These are phyloP conservation scores for Idaea straminata DNA, from an alignment of 2,888 invertebrate genomes.

Conservation along the genomic window DNA sequence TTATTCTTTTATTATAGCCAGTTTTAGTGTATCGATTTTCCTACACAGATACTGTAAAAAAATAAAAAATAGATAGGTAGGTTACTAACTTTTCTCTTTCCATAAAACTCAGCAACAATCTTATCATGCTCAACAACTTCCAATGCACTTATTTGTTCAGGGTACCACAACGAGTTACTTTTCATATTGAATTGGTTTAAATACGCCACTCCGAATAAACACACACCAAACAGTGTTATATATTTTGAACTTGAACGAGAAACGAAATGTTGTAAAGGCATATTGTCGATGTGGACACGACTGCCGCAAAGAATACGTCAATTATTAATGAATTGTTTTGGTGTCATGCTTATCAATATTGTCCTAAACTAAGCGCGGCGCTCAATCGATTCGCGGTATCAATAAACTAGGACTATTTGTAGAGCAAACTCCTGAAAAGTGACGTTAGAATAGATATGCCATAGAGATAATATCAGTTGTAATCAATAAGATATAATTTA, in stretches of 20 bases:
- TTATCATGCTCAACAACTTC: neutral
- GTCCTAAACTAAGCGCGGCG: neutral
- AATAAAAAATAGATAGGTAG: no score
- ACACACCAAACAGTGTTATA: neutral
- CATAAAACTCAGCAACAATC: slow-evolving; percentile 34
- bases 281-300: slow-evolving; percentile 11
- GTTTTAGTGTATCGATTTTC: no score
- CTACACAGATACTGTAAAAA: no score
- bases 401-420: neutral
- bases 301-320: neutral
- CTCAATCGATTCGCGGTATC: neutral
- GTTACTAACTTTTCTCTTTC: slow-evolving; percentile 38
- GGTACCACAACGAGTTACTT: neutral
- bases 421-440: neutral
- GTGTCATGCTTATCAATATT: neutral
- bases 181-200: neutral
- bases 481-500: neutral
- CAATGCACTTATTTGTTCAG: neutral
- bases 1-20: no score
- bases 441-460: neutral
- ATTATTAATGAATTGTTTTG: neutral
- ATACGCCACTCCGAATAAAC: neutral
- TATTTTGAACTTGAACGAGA: neutral
- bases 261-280: neutral
- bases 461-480: neutral